Base-by-base conservation (phyloP, 1,140 invertebrate species). In the Drosophila pandora region DNA sequence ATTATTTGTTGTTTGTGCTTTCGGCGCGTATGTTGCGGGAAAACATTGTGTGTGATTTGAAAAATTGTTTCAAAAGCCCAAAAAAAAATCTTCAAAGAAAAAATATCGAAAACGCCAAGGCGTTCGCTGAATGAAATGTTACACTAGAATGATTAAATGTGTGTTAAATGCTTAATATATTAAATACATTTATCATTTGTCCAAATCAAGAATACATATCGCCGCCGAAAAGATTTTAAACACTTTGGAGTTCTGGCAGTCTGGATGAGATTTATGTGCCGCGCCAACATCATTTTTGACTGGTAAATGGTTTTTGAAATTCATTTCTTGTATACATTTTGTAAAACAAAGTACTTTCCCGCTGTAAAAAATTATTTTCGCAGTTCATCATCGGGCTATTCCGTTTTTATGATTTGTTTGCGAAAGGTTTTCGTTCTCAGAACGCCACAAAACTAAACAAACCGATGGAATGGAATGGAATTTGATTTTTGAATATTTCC, bases 401-500 rank as follows among this genome's bases (percentile, higher is more conserved):
- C 12, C 22, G 13, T 22, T 47, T 68, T 56, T 56, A 69, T 49
- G 52, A 69, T 70, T 70, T 70, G 67, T 56, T 69, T 69, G 25
- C 23, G 32, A 17, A 68, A 8, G 5, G 4, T 55, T 39, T 56
- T 5, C 22, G 9, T 9, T 23, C 30, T 3, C 30, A 10, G 34
- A 61, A 53, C 21, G 12, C 13, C 9, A 6, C 41, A 1, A 21
- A 43, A 43, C 21, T 13, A 34, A 54, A 37, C 28, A 34, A 64
- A 23, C 32, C n/a, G n/a, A 23, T 21, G 13, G 9, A 21, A 23
- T 21, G 13, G 9, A 28, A 5, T 41, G 25, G 12, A 34, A 49
- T 69, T 69, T 21, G 43, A 49, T 57, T 70, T 69, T 70, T 39
- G 64, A 70, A 70, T 69, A 69, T 69, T 68, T 39, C 25, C 32